A percentile compares a stretch with the other conserved stretches of the same genome.
Evolutionary conservation across 2,113 vertebrate genomes (phyloP).

Genomic region (Motacilla tschutschensis): DNA sequence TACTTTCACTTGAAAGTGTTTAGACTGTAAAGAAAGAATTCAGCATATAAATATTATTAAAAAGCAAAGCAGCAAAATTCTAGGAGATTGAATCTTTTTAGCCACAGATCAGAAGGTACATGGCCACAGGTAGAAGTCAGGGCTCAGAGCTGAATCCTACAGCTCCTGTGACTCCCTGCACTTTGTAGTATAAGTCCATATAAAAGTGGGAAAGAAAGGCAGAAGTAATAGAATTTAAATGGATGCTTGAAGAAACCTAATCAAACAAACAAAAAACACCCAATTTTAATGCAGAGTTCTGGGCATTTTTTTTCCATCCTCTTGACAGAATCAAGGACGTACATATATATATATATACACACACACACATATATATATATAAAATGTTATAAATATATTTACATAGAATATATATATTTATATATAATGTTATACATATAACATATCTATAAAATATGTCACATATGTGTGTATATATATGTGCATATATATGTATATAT

Average conservation of each 20-base stretch:
- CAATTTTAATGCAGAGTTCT: neutral
- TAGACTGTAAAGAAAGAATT: neutral
- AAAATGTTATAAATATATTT: no score
- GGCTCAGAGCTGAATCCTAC: neutral
- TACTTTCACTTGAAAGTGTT: neutral
- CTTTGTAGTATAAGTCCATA: neutral
- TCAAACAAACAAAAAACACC: neutral
- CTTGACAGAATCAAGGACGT: neutral
- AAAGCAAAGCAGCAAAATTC: neutral
- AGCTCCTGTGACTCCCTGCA: neutral
- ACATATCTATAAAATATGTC: no score
- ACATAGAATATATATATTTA: no score
- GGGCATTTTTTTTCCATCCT: neutral
- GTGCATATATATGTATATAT: no score
- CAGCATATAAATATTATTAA: neutral
- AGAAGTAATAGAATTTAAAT: neutral
- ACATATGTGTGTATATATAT: no score
- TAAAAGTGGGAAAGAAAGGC: neutral
- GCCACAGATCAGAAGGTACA: neutral
- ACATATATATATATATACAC: no score
- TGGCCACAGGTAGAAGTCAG: fast-evolving
- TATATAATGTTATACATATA: no score
- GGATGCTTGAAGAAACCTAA: neutral
- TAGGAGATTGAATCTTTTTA: neutral
- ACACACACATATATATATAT: no score